A percentile compares a stretch with the other conserved stretches of the same genome.
Conservation (phyloP, 2,797 vertebrate species). For the Micrastur ruficollis region DNA sequence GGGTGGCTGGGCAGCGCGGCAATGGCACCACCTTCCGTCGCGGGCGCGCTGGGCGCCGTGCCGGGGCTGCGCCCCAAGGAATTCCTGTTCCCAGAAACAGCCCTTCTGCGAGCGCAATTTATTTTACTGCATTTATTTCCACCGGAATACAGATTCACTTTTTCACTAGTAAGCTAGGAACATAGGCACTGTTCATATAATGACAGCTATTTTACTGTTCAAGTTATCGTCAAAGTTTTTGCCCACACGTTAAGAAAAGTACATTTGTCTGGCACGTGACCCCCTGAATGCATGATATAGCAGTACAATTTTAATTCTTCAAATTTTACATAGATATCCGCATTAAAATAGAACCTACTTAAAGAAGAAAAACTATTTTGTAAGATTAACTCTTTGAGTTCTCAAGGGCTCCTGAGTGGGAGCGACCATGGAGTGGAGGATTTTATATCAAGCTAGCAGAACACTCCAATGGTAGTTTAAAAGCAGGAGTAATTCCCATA, state of each 20-base stretch:
- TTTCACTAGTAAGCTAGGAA: neutral
- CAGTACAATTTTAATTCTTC: neutral
- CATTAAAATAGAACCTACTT: neutral
- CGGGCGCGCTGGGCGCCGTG: too few relatives aligned
- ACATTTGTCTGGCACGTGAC: neutral
- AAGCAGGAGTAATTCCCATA: neutral
- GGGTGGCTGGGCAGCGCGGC: neutral
- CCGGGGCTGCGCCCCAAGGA: neutral
- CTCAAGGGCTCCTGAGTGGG: neutral
- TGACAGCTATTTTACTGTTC: neutral
- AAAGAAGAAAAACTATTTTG: neutral
- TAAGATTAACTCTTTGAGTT: neutral
- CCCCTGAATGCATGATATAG: accelerated
- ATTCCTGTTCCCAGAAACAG: neutral
- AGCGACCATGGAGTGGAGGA: accelerated
- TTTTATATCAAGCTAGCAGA: neutral
- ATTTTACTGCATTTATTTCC: neutral
- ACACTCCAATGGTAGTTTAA: neutral
- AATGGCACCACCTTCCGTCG: constrained; percentile 19
- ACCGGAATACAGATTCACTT: neutral
- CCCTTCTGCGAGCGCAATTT: neutral
- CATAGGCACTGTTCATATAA: accelerated
- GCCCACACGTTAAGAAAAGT: neutral
- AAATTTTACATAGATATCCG: neutral
- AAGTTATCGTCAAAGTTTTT: neutral